Evolutionary conservation across 35 echinoderm and acorn worm species (phyloP), one percentile per base, ranked within the genome.

Genomic region (Apostichopus japonicus): DNA sequence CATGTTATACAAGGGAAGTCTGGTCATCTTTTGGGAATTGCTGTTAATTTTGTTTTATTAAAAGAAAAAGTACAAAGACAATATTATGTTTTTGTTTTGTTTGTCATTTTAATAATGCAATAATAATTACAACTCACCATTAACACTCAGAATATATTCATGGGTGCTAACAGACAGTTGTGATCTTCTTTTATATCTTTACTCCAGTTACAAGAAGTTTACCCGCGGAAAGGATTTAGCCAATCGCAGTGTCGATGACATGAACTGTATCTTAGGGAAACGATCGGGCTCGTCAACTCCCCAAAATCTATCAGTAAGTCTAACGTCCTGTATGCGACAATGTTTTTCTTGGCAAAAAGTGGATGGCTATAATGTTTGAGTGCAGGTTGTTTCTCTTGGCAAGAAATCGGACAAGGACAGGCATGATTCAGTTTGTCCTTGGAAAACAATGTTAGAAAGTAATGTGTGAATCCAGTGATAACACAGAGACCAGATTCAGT

Each of bases 161-260:
- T 44, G 33, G 33, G 33, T 44, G 33, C 33, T 44, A 61, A 61
- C 57, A 44, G 10, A 44, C 33, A 23, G 0, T 17, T 24, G 8
- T 78, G n/a, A 23, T 78, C 77, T 78, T 24, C 17, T 8, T n/a
- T 44, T 17, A 78, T 44, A 17, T 44, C 33, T 44, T 8, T 17
- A 11, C 77, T 24, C 77, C 88, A 94, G 93, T 62, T 94, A 94
- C 93, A 94, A 83, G 93, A 90, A 91, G n/a, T 94, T 94, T 62
- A 94, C 93, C 6, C 72, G 80, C 77, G 93, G 93, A 4, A 94
- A 94, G 59, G 88, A 94, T 86, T 65, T 94, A 1, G 53, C 87
- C 51, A 78, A 71, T 6, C 87, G 88, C 44, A 91, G 93, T 61
- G 19, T 77, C 23, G 84, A 91, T 79, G 93, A 94, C 55, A 80